phyloP scores from a whole-genome alignment of 2,888 invertebrate species.

The Diarsia dahlii region DNA sequence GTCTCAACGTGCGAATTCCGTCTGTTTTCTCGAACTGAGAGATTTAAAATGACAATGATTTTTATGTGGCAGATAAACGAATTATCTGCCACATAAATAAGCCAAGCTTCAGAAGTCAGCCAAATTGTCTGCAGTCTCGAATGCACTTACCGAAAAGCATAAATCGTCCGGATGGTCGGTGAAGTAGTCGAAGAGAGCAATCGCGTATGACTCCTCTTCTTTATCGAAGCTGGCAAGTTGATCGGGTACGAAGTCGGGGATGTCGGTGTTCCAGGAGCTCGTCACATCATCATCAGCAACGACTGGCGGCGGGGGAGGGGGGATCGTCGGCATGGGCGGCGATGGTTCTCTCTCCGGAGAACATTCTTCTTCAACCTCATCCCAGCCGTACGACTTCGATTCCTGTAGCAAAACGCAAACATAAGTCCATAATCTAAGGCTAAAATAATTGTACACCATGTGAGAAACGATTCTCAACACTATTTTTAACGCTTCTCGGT shows the following conservation, averaged over 20 bases:
- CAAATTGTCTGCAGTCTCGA: background rate
- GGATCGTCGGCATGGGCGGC: slow-evolving; percentile 95
- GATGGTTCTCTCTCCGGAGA: slow-evolving; percentile 89
- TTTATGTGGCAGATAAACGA: no score
- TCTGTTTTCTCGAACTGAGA: background rate
- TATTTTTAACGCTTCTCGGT: slow-evolving; percentile 48
- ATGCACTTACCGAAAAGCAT: slow-evolving; percentile 93
- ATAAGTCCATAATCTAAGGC: slow-evolving; percentile 15
- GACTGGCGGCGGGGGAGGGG: slow-evolving; percentile 94
- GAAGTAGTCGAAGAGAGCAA: slow-evolving; percentile 95
- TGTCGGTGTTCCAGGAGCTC: slow-evolving; percentile 76
- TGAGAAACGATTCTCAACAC: slow-evolving; percentile 47
- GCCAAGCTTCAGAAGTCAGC: slow-evolving; percentile 3
- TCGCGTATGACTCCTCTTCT: slow-evolving; percentile 92
- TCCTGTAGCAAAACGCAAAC: slow-evolving; percentile 73
- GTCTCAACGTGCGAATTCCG: slow-evolving; percentile 10
- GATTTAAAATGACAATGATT: slow-evolving; percentile 26
- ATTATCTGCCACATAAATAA: slow-evolving; percentile 14
- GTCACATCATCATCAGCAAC: slow-evolving; percentile 79
- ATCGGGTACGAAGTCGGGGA: slow-evolving; percentile 59
- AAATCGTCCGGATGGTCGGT: slow-evolving; percentile 95
- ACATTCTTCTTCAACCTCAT: slow-evolving; percentile 72
- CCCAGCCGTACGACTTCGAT: slow-evolving; percentile 81
- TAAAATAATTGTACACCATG: slow-evolving; percentile 12
- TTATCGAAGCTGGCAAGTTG: slow-evolving; percentile 61